Conservation (phyloP, 2,888 invertebrate species). For the Erebia aethiops region DNA sequence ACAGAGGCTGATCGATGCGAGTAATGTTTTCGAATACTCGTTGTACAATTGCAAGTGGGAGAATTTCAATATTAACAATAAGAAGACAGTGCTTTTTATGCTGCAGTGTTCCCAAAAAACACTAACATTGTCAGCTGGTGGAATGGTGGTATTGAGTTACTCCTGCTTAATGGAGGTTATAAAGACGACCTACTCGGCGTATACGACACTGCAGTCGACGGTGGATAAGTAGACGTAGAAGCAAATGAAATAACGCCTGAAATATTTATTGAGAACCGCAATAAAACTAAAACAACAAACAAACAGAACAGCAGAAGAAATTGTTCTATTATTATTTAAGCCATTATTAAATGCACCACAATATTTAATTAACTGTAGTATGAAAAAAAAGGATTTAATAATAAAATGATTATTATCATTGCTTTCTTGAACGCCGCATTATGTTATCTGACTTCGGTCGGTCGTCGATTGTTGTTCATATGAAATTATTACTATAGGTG, state of each 20-base stretch:
- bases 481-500: no score
- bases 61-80: conserved; percentile 20
- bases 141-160: conserved; percentile 52
- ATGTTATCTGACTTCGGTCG: no score
- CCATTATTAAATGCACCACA: no score
- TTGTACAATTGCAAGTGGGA: conserved; percentile 52
- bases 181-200: conserved; percentile 58
- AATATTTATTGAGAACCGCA: no score
- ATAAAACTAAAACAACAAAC: background rate
- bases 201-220: conserved; percentile 55
- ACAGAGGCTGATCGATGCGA: conserved; percentile 58
- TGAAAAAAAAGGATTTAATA: no score
- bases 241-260: no score
- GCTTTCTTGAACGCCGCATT: no score
- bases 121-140: conserved; percentile 57
- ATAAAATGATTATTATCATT: no score
- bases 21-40: conserved; percentile 50
- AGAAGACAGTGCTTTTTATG: conserved; percentile 46
- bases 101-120: conserved; percentile 57
- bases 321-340: no score
- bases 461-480: no score
- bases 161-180: conserved; percentile 53
- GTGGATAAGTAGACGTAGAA: conserved; percentile 34
- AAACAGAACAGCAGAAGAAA: no score
- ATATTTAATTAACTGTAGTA: no score